A percentile compares a stretch with the other conserved stretches of the same genome.
Conservation (phyloP, 2,888 invertebrate species). For the Sminthurides aquaticus region DNA sequence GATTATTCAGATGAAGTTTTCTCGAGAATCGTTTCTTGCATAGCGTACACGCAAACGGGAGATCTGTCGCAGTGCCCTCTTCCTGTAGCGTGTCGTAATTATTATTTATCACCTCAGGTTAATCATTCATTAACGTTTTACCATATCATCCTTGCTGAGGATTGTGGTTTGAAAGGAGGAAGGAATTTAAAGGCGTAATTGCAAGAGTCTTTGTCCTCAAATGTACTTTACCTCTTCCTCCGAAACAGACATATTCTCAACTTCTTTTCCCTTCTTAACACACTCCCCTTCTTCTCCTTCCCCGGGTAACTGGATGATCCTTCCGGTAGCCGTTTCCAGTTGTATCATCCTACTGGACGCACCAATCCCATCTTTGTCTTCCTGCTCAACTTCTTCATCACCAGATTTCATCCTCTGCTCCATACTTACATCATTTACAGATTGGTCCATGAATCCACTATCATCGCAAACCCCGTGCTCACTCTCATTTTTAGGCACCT, state of each 20-base stretch:
- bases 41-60: constrained; percentile 23
- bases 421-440: not conserved
- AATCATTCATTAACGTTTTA: too few species aligned
- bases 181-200: too few species aligned
- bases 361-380: not conserved
- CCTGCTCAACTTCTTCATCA: not conserved
- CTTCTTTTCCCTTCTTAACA: not conserved
- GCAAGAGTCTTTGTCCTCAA: too few species aligned
- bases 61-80: constrained; percentile 7
- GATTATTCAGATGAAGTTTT: constrained; percentile 32
- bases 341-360: constrained; percentile 7
- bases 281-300: constrained; percentile 4
- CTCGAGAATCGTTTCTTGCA: constrained; percentile 26
- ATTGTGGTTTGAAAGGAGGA: too few species aligned
- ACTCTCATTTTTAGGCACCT: not conserved
- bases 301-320: constrained; percentile 17
- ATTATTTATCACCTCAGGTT: too few species aligned
- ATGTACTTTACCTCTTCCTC: constrained; percentile 19
- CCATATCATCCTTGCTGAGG: too few species aligned
- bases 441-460: not conserved
- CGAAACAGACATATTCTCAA: constrained; percentile 2
- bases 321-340: constrained; percentile 20
- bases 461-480: not conserved
- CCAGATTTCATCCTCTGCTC: not conserved
- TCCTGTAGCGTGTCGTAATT: not conserved